Percentiles rank a stretch among this genome's conserved stretches.
phyloP scores from a whole-genome alignment of 2,888 invertebrate species.

The Agrochola circellaris region DNA sequence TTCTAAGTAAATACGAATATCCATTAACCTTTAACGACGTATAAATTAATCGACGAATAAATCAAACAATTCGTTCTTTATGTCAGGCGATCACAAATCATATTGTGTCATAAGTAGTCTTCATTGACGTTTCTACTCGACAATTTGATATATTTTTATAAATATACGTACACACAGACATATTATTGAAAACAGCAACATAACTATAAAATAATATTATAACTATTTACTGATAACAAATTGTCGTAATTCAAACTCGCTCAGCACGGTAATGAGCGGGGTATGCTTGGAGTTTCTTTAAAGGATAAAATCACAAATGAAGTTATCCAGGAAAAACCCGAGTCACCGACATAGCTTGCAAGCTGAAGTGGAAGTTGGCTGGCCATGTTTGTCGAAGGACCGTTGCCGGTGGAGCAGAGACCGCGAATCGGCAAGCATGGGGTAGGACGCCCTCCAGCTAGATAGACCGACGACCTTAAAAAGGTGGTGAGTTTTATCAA shows the following conservation, averaged over 20 bases:
- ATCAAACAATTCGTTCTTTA: not conserved
- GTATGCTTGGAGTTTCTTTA: no score
- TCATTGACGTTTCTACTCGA: not conserved
- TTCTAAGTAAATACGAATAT: not conserved
- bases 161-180: no score
- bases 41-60: not conserved
- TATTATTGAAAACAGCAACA: not conserved
- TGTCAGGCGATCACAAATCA: conserved; percentile 2
- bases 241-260: not conserved
- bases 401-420: not conserved
- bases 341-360: no score
- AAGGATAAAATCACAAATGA: no score
- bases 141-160: not conserved
- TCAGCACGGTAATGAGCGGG: not conserved
- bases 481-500: not conserved
- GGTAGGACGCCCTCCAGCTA: not conserved
- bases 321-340: no score
- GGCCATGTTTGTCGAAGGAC: not conserved
- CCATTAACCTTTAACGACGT: not conserved
- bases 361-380: no score
- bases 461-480: not conserved
- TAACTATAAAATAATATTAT: not conserved
- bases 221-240: not conserved
- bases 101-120: no score
- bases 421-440: not conserved